These are phyloP conservation scores for Neoitamus cyanurus DNA, from an alignment of 2,888 invertebrate genomes.

Conservation along the genomic window DNA sequence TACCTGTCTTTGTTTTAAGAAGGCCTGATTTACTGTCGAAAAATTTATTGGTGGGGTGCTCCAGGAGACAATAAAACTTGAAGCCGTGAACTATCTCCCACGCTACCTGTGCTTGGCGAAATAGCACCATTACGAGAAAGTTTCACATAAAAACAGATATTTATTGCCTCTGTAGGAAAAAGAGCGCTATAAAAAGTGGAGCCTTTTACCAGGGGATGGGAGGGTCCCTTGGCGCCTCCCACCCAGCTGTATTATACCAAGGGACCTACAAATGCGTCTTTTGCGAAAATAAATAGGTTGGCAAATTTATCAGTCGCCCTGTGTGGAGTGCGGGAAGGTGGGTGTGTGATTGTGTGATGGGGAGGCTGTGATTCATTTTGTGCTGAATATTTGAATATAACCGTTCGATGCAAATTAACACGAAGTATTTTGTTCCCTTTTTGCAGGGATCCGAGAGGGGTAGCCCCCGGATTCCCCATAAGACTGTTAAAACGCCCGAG, in stretches of 20 bases:
- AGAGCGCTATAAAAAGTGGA: neutral
- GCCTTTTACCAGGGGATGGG: neutral
- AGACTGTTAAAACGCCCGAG: slow-evolving; percentile 54
- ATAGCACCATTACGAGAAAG: neutral
- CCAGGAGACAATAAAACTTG: neutral
- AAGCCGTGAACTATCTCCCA: neutral
- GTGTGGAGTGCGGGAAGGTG: neutral
- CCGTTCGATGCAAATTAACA: neutral
- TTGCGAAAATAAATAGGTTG: neutral
- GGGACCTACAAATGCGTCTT: neutral
- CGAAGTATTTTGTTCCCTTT: neutral
- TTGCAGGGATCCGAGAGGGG: slow-evolving; percentile 50
- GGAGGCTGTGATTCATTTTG: neutral
- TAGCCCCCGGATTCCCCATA: slow-evolving; percentile 52
- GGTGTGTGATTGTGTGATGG: neutral
- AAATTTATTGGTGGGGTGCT: neutral
- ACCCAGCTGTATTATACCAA: neutral
- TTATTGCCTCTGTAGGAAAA: neutral
- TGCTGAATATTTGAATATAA: neutral
- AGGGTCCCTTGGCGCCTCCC: neutral
- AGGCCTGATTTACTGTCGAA: neutral
- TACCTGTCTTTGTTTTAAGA: slow-evolving; percentile 1
- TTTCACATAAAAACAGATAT: slow-evolving; percentile 5
- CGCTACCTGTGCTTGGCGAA: neutral
- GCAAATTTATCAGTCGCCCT: neutral